Evolutionary conservation across 2,888 invertebrate genomes (phyloP).

Genomic region (Girardia tigrina): DNA sequence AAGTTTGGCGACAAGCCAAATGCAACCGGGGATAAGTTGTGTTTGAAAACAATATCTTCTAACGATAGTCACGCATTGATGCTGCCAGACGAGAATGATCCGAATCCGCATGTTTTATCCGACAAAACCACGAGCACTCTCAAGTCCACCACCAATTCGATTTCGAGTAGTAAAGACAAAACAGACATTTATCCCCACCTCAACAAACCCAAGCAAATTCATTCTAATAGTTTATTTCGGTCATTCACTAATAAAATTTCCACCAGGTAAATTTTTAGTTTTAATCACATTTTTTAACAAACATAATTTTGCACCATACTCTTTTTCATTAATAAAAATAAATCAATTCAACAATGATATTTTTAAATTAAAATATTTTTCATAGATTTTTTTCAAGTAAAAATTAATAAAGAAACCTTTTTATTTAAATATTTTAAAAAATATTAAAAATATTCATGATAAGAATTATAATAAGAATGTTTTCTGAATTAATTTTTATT

Average conservation of each 20-base stretch:
- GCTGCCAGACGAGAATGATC: not conserved
- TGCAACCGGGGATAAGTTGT: not conserved
- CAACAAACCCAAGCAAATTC: slow-evolving; percentile 7
- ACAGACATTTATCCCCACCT: not conserved
- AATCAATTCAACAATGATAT: no score
- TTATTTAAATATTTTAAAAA: no score
- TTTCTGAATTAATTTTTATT: no score
- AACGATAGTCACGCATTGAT: not conserved
- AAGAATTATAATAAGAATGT: no score
- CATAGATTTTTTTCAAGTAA: no score
- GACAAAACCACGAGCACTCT: not conserved
- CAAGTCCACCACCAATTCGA: not conserved
- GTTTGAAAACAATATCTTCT: not conserved
- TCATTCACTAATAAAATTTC: slow-evolving; percentile 10
- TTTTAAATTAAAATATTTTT: no score
- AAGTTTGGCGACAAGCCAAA: not conserved
- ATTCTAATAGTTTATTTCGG: not conserved
- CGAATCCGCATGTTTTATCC: not conserved
- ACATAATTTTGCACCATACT: no score
- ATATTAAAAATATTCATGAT: no score
- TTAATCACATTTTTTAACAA: no score
- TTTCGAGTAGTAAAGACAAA: not conserved
- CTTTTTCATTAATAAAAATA: no score
- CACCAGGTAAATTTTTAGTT: not conserved
- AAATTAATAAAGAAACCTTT: no score